These are phyloP conservation scores for Diadophis punctatus DNA, from an alignment of 2,113 vertebrate species.

Conservation along the genomic window DNA sequence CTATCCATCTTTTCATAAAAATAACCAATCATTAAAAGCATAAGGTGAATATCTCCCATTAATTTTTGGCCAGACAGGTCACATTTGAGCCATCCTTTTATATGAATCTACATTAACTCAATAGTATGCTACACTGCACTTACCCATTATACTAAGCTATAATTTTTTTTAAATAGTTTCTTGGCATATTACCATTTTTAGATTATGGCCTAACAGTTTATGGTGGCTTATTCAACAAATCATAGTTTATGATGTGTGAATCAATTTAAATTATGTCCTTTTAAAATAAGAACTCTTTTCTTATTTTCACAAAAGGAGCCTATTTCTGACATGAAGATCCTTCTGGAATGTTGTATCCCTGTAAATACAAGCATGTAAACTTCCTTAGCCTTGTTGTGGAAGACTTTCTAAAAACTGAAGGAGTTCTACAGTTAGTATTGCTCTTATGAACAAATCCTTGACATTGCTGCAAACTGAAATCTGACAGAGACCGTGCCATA, in stretches of 20 bases:
- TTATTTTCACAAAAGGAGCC: not conserved
- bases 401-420: not conserved
- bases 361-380: not conserved
- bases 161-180: not conserved
- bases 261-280: not conserved
- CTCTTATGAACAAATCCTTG: not conserved
- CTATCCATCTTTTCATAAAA: not conserved
- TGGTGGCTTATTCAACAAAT: not conserved
- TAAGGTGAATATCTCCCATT: not conserved
- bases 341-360: not conserved
- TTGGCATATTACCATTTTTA: not conserved
- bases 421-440: not conserved
- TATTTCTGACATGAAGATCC: not conserved
- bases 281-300: not conserved
- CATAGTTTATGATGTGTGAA: not conserved
- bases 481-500: not conserved
- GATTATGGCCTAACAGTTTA: not conserved
- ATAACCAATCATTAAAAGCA: not conserved
- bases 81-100: not conserved
- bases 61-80: not conserved
- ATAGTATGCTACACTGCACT: not conserved
- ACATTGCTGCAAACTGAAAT: not conserved
- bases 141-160: not conserved
- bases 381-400: not conserved
- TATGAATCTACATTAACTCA: not conserved